Base-by-base conservation (phyloP, 1,140 invertebrate species). In the Tribolium castaneum region DNA sequence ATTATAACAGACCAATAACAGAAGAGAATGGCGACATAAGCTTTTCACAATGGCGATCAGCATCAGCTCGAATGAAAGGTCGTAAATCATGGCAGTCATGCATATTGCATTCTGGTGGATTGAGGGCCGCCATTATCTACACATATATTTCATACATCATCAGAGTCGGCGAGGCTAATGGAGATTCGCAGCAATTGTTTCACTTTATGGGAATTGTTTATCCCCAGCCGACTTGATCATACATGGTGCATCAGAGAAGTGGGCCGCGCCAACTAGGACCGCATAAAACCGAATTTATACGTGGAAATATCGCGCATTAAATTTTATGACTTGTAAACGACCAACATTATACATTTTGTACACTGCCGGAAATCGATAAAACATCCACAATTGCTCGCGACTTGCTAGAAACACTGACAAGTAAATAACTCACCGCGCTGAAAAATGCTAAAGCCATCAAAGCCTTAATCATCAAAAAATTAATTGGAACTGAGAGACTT, bases 261-360 rank as follows among this genome's bases (percentile, higher is more conserved):
- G 56, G 22, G 70, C 3, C 59, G 59, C 59, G 59, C 59, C 51
- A 75, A 59, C 71, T 50, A 59, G 66, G 66, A 77, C 62, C 70
- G 54, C 49, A 75, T 80, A 81, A 81, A 81, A 78, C 70, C 75
- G 77, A 81, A 66, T 66, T 66, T 81, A 80, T 80, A 78, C 78
- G 80, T 80, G 80, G 71, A 81, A 81, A 81, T 81, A 81, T 80
- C 62, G 70, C 72, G 71, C 80, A 79, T 81, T 81, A 81, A 79
- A 77, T 79, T 81, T 81, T 81, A 81, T 81, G 80, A 81, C 75
- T 81, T 81, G 80, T 79, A 79, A 81, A 81, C 78, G 78, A 75
- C 51, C 54, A 45, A 66, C 70, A 75, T 79, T 81, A 81, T 75
- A 81, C 80, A 81, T 79, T 81, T 81, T 79, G 78, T 76, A 74